phyloP scores from a whole-genome alignment of 2,888 invertebrate genomes.

The Eledone cirrhosa region DNA sequence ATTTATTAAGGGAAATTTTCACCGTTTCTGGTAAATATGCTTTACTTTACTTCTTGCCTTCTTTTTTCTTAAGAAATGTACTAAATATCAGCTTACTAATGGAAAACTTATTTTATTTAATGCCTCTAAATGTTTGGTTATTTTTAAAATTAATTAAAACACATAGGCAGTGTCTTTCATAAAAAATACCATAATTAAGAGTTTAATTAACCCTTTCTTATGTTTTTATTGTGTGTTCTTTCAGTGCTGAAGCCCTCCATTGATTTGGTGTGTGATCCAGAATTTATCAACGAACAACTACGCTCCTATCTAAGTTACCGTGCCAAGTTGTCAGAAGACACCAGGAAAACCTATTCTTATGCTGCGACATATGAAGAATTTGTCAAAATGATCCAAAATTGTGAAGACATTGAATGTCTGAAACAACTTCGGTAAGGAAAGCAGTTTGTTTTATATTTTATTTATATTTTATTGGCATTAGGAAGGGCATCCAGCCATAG shows the following conservation, averaged over 20 bases:
- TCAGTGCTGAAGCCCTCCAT: constrained; percentile 83
- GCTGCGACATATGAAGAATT: constrained; percentile 91
- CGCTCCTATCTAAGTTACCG: constrained; percentile 84
- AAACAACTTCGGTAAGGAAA: constrained; percentile 78
- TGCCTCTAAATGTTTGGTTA: too few relatives aligned
- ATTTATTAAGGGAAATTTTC: constrained; percentile 83
- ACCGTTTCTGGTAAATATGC: constrained; percentile 79
- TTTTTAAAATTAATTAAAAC: too few relatives aligned
- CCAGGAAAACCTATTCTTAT: constrained; percentile 83
- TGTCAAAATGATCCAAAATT: constrained; percentile 82
- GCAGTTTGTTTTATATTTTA: neutral
- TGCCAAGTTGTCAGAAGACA: constrained; percentile 75
- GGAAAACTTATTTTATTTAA: too few relatives aligned
- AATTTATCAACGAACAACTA: constrained; percentile 89
- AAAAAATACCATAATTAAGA: too few relatives aligned
- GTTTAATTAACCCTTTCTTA: too few relatives aligned
- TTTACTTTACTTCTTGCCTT: neutral
- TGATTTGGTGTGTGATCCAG: constrained; percentile 86
- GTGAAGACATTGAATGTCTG: constrained; percentile 82
- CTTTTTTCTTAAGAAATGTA: constrained; percentile 33
- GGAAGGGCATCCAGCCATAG: too few relatives aligned
- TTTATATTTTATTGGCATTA: constrained; percentile 36
- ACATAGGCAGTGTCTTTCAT: too few relatives aligned
- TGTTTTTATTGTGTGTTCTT: constrained; percentile 17
- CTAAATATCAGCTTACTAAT: too few relatives aligned